These are phyloP conservation scores for Colaptes auratus DNA, from an alignment of 2,113 vertebrate species.

Conservation along the genomic window DNA sequence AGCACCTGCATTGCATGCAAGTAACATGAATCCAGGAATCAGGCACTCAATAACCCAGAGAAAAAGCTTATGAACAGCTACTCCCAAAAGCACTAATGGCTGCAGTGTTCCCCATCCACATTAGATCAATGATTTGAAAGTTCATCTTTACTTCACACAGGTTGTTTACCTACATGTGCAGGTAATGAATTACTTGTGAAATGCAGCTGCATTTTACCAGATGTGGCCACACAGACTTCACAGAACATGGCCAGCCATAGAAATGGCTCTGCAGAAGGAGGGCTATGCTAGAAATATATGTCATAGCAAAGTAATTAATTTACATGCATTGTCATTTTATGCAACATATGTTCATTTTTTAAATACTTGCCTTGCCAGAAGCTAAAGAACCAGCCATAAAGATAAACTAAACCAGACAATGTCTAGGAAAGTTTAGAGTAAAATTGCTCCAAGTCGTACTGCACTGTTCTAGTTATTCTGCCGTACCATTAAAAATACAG, in stretches of 20 bases:
- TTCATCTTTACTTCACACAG: not conserved
- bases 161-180: not conserved
- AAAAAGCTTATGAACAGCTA: not conserved
- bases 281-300: conserved; percentile 34
- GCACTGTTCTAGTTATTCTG: conserved; percentile 22
- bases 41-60: not conserved
- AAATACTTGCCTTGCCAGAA: conserved; percentile 75
- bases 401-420: conserved; percentile 74
- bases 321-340: conserved; percentile 76
- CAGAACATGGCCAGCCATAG: not conserved
- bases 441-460: conserved; percentile 54
- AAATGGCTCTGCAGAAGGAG: conserved; percentile 3
- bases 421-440: conserved; percentile 71
- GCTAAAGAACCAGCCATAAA: conserved; percentile 70
- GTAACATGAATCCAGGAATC: not conserved
- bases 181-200: not conserved
- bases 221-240: not conserved
- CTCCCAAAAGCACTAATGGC: not conserved
- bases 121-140: not conserved
- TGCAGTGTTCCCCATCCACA: not conserved
- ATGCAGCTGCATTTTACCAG: not conserved
- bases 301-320: conserved; percentile 70
- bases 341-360: conserved; percentile 77
- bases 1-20: not conserved
- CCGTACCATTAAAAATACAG: not conserved